These are phyloP conservation scores for Xestobium rufovillosum DNA, from an alignment of 2,888 invertebrate genomes.

Conservation along the genomic window DNA sequence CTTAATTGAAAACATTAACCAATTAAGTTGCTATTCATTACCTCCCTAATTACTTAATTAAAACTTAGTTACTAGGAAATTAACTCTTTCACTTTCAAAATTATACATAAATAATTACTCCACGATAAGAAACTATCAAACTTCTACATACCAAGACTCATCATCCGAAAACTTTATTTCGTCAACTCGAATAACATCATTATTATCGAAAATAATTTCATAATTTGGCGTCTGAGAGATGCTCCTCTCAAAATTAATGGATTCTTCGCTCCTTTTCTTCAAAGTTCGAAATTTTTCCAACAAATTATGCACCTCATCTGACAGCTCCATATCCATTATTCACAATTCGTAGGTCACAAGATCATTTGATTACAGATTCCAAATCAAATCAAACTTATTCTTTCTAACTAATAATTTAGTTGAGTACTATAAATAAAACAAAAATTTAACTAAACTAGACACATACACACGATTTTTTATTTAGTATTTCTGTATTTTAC, in stretches of 20 bases:
- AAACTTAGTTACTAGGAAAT: no score
- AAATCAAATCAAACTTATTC: slow-evolving; percentile 20
- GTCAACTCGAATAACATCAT: slow-evolving; percentile 51
- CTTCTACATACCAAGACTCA: slow-evolving; percentile 51
- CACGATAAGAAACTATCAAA: slow-evolving; percentile 4
- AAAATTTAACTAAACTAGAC: no score
- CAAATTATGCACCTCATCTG: slow-evolving; percentile 31
- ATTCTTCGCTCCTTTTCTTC: slow-evolving; percentile 13
- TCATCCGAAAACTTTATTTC: slow-evolving; percentile 50
- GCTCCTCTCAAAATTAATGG: no score
- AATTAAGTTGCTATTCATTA: no score
- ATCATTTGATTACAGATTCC: slow-evolving; percentile 17
- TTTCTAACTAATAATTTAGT: no score
- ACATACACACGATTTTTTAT: background rate
- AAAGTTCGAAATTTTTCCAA: slow-evolving; percentile 23
- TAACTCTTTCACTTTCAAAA: no score
- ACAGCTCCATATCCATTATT: slow-evolving; percentile 31
- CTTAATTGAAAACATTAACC: no score
- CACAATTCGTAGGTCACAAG: slow-evolving; percentile 9
- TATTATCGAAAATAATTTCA: slow-evolving; percentile 9
- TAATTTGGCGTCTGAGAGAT: slow-evolving; percentile 2
- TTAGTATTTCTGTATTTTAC: slow-evolving; percentile 10
- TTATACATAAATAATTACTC: no score
- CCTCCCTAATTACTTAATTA: no score
- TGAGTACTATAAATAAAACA: no score